Percentiles rank a stretch among this genome's conserved stretches.
phyloP scores from a whole-genome alignment of 2,113 vertebrate species.

The Brienomyrus brachyistius region DNA sequence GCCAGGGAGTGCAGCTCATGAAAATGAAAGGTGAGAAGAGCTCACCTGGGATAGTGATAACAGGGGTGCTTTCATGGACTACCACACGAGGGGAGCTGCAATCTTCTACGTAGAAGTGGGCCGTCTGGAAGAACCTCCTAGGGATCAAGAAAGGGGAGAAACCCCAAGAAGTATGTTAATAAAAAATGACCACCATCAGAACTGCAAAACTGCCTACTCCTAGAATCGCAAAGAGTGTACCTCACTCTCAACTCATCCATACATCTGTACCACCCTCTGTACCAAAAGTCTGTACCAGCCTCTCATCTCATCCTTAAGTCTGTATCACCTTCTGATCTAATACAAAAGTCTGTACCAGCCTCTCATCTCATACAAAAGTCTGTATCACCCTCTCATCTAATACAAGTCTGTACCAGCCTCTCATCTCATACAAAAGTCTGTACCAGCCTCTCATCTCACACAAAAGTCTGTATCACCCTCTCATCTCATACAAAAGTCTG shows the following conservation, averaged over 20 bases:
- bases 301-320: neutral
- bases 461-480: too few relatives aligned
- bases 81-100: slow-evolving; percentile 92
- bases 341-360: too few relatives aligned
- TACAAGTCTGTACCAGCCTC: neutral
- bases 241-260: neutral
- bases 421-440: too few relatives aligned
- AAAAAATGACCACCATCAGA: neutral
- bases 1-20: neutral
- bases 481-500: too few relatives aligned
- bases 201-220: neutral
- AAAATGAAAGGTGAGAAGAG: neutral
- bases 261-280: neutral
- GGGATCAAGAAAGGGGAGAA: slow-evolving; percentile 29
- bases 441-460: too few relatives aligned
- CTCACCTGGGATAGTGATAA: slow-evolving; percentile 93
- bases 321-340: neutral
- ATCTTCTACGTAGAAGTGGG: slow-evolving; percentile 97
- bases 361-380: neutral
- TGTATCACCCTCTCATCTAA: neutral
- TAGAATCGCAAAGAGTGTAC: neutral
- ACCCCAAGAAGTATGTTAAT: neutral
- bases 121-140: slow-evolving; percentile 97
- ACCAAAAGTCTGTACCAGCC: neutral
- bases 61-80: slow-evolving; percentile 89